phyloP scores from a whole-genome alignment of 2,888 invertebrate species.

The Cantharis lateralis region DNA sequence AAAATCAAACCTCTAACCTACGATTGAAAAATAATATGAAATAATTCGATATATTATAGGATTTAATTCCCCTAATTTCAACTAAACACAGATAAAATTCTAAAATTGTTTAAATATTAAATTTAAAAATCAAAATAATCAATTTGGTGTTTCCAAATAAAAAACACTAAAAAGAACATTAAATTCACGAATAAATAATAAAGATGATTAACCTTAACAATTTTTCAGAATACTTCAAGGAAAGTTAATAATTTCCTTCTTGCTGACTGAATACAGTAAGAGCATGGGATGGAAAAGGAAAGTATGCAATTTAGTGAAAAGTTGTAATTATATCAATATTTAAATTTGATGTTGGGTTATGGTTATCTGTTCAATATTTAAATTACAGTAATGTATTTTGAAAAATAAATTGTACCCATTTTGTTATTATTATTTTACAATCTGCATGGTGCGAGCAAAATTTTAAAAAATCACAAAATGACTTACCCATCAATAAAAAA shows the following conservation, averaged over 20 bases:
- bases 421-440: neutral
- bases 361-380: neutral
- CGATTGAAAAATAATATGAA: no score
- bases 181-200: no score
- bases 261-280: neutral
- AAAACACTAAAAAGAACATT: no score
- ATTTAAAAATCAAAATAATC: no score
- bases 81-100: no score
- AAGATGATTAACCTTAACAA: neutral
- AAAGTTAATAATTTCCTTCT: neutral
- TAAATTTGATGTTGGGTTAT: neutral
- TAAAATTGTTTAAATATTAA: no score
- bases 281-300: neutral
- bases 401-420: no score
- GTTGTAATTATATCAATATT: neutral
- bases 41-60: no score
- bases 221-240: neutral
- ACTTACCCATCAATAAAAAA: constrained; percentile 1
- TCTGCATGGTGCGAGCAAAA: neutral
- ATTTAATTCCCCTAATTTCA: no score
- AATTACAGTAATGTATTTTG: neutral
- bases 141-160: no score
- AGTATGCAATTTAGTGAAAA: neutral
- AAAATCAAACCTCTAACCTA: no score
- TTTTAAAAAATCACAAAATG: neutral